Conservation (phyloP, 1,140 invertebrate species). For the Elymnias hypermnestra region DNA sequence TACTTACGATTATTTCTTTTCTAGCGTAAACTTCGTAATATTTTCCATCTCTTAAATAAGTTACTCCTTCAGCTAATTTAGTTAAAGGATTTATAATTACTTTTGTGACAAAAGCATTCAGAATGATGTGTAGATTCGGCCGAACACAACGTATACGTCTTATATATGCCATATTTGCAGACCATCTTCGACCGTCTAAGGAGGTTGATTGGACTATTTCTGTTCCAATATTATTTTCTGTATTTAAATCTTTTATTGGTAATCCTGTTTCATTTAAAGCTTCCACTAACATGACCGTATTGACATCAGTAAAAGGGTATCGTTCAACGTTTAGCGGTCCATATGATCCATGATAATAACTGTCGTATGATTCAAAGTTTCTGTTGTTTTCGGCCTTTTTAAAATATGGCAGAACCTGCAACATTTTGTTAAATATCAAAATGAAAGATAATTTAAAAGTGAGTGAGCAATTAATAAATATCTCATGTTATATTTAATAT, state of each 20-base stretch:
- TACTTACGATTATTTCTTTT: conserved; percentile 34
- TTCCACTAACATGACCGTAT: conserved; percentile 66
- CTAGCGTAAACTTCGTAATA: conserved; percentile 29
- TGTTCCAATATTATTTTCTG: conserved; percentile 72
- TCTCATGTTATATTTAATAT: too few relatives aligned
- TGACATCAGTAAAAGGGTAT: conserved; percentile 77
- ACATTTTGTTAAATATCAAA: too few relatives aligned
- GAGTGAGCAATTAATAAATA: too few relatives aligned
- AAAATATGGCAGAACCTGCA: conserved; percentile 26
- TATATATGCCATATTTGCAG: conserved; percentile 83
- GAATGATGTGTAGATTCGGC: conserved; percentile 82
- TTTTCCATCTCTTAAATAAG: conserved; percentile 77
- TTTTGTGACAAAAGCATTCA: conserved; percentile 80
- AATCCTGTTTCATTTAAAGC: conserved; percentile 77
- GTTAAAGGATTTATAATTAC: conserved; percentile 81
- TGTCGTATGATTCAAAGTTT: conserved; percentile 49
- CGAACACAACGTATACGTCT: conserved; percentile 80
- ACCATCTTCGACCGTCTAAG: conserved; percentile 79
- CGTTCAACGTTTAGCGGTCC: conserved; percentile 77
- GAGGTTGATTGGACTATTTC: conserved; percentile 76
- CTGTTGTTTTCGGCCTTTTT: conserved; percentile 78
- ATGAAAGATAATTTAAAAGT: too few relatives aligned
- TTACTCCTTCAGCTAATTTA: conserved; percentile 82
- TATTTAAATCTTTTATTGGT: conserved; percentile 70
- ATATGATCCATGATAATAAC: conserved; percentile 71